Conservation (phyloP, 92 coral and sea anemone species). For the Muricea muricata region DNA sequence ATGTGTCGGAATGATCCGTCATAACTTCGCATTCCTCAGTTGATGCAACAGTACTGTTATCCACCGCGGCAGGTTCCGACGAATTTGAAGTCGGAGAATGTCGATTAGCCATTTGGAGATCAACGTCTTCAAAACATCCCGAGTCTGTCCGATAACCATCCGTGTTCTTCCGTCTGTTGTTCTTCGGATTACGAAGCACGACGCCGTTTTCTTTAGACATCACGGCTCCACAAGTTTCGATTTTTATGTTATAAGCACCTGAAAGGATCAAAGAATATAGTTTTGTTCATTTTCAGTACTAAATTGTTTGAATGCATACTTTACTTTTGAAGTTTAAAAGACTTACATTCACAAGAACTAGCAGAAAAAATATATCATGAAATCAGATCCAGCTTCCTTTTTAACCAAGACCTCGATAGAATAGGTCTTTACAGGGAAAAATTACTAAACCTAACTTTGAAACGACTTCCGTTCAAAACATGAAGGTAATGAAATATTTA, state of each 20-base stretch:
- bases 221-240: background rate
- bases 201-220: conserved; percentile 38
- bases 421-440: too few relatives aligned
- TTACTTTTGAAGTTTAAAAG: too few relatives aligned
- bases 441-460: too few relatives aligned
- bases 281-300: too few relatives aligned
- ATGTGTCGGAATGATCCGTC: background rate
- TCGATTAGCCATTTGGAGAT: conserved; percentile 19
- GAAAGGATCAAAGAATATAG: background rate
- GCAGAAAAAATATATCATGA: too few relatives aligned
- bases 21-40: background rate
- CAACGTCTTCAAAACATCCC: conserved; percentile 49
- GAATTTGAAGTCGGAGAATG: background rate
- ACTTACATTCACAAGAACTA: too few relatives aligned
- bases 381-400: too few relatives aligned
- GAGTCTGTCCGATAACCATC: conserved; percentile 43
- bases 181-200: conserved; percentile 18
- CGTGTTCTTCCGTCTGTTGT: conserved; percentile 27
- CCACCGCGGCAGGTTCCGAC: background rate
- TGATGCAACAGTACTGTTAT: background rate
- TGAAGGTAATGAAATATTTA: too few relatives aligned
- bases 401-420: too few relatives aligned
- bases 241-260: background rate
- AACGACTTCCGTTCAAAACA: too few relatives aligned
- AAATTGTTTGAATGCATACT: too few relatives aligned